Conservation (phyloP, 2,113 vertebrate genomes). For the Mugil cephalus region DNA sequence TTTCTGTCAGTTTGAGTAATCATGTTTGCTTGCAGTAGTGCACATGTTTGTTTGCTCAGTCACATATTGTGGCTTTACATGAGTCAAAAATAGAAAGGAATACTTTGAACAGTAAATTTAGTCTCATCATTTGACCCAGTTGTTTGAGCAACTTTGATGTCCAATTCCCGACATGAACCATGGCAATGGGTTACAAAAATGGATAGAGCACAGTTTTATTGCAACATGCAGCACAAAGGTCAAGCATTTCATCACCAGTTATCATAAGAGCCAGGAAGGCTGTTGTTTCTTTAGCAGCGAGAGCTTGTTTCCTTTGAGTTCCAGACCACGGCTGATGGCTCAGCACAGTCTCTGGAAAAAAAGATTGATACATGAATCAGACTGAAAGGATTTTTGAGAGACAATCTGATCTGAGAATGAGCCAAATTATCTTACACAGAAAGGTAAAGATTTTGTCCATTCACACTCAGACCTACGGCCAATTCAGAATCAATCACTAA, state of each 20-base stretch:
- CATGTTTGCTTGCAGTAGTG: neutral
- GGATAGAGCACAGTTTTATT: neutral
- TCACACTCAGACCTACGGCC: too few species aligned
- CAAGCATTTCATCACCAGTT: conserved; percentile 46
- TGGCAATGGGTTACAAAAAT: too few species aligned
- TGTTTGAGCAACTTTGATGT: neutral
- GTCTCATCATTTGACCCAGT: neutral
- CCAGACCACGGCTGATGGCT: neutral
- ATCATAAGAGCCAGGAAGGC: conserved; percentile 33
- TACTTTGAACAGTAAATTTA: conserved; percentile 30
- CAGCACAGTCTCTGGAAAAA: neutral
- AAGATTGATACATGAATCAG: neutral
- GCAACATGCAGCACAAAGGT: conserved; percentile 34
- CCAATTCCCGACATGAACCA: neutral
- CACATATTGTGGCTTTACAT: neutral
- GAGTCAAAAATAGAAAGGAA: conserved; percentile 16
- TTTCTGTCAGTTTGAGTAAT: neutral
- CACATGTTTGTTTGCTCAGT: neutral
- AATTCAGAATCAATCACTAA: too few species aligned
- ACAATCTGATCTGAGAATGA: neutral
- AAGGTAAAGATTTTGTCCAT: neutral
- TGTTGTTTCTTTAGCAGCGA: conserved; percentile 39
- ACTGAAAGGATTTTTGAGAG: neutral
- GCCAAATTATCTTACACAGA: neutral
- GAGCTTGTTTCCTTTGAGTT: conserved; percentile 21